Evolutionary conservation across 2,888 invertebrate species (phyloP).

Genomic region (Odontothrips loti): DNA sequence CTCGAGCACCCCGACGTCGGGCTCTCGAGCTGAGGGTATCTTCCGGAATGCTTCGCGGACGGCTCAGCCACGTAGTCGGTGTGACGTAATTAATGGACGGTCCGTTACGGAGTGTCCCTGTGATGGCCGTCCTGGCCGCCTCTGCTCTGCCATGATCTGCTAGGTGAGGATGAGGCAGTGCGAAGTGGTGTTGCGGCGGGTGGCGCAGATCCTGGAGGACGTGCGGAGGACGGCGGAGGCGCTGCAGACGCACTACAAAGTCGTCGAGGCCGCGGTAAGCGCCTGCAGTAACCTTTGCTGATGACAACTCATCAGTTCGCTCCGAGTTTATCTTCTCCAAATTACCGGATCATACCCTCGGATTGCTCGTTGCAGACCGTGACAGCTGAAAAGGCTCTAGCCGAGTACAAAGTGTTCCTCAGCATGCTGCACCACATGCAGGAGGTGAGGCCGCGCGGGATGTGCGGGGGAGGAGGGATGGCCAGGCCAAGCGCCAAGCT

Average conservation of each 20-base stretch:
- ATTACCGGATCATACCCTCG: neutral
- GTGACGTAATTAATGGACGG: no score
- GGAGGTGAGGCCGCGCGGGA: neutral
- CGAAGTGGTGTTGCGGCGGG: neutral
- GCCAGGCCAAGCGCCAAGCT: no score
- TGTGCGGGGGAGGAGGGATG: neutral
- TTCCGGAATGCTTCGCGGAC: neutral
- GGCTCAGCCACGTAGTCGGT: no score
- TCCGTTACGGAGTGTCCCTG: no score
- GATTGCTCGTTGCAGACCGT: neutral
- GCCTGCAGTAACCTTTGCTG: neutral
- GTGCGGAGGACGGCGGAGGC: conserved; percentile 1
- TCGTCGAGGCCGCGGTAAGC: neutral
- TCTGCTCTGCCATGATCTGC: neutral
- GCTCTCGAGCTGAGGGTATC: no score
- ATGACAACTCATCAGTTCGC: no score
- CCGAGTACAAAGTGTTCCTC: neutral
- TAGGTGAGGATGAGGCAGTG: neutral
- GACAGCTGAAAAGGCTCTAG: neutral
- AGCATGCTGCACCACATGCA: neutral
- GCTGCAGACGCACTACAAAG: neutral
- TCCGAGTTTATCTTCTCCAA: no score
- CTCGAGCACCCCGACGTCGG: no score
- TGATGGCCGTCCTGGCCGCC: neutral
- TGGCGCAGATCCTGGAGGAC: neutral